Percentiles rank a stretch among this genome's conserved stretches.
Conservation (phyloP, 30 jellyfish, hydroid and myxozoan genomes). For the Aurelia sp. region DNA sequence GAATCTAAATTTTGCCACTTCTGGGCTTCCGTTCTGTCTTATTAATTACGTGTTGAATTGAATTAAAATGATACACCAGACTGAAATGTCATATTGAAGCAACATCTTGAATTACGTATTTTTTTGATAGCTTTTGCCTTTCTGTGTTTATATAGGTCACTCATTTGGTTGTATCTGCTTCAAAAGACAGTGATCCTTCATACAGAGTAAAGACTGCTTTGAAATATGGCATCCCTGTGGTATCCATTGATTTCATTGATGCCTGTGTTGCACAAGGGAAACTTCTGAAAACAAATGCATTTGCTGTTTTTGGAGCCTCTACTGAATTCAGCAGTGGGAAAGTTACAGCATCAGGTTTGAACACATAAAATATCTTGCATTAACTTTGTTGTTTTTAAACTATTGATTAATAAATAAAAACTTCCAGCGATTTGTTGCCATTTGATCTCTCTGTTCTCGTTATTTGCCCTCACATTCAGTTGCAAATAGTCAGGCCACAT, state of each 20-base stretch:
- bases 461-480: too few relatives aligned
- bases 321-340: constrained; percentile 70
- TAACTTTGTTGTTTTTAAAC: too few relatives aligned
- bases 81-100: neutral
- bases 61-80: neutral
- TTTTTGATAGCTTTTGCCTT: neutral
- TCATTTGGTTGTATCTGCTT: constrained; percentile 62
- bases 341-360: constrained; percentile 19
- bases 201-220: constrained; percentile 72
- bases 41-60: too few relatives aligned
- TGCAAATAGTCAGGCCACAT: too few relatives aligned
- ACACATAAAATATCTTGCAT: too few relatives aligned
- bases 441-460: too few relatives aligned
- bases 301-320: constrained; percentile 37
- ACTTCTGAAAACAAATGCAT: constrained; percentile 50
- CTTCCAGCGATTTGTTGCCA: too few relatives aligned
- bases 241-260: constrained; percentile 55
- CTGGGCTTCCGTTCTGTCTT: too few relatives aligned
- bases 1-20: too few relatives aligned
- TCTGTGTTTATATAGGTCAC: constrained; percentile 52
- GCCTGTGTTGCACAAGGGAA: constrained; percentile 42
- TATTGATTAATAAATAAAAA: too few relatives aligned
- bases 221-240: constrained; percentile 85
- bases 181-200: constrained; percentile 66
- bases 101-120: neutral